Conservation (phyloP, 2,888 invertebrate species). For the Noctua janthina region DNA sequence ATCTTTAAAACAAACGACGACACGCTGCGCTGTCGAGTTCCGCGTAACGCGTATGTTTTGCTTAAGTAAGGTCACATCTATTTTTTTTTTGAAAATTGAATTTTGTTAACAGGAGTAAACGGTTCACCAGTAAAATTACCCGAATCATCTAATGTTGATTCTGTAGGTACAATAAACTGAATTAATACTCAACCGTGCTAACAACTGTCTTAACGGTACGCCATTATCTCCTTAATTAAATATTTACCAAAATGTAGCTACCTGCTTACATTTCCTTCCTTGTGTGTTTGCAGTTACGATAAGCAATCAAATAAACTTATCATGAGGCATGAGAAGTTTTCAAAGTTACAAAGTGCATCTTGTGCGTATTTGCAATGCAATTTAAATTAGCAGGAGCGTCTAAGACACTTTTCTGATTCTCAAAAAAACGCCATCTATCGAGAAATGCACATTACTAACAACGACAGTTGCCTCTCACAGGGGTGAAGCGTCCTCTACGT, state of each 20-base stretch:
- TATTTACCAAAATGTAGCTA: not conserved
- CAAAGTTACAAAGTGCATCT: not conserved
- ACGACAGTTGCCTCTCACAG: not conserved
- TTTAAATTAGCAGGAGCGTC: not conserved
- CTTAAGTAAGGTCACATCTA: not conserved
- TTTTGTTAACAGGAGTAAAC: no score
- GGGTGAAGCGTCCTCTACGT: constrained; percentile 62
- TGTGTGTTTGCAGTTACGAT: not conserved
- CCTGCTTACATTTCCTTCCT: not conserved
- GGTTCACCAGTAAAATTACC: not conserved
- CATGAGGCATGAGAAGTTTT: not conserved
- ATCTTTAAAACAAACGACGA: not conserved
- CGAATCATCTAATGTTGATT: not conserved
- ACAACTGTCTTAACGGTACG: not conserved
- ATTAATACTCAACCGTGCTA: not conserved
- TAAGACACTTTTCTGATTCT: not conserved
- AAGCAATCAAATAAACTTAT: not conserved
- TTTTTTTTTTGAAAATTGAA: no score
- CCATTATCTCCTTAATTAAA: not conserved
- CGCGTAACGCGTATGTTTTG: not conserved
- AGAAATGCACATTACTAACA: constrained; percentile 11
- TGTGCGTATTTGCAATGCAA: not conserved
- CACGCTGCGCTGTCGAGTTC: not conserved
- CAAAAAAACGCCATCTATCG: constrained; percentile 62
- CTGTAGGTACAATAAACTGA: not conserved